phyloP scores from a whole-genome alignment of 2,888 invertebrate species.

The Unio pictorum region DNA sequence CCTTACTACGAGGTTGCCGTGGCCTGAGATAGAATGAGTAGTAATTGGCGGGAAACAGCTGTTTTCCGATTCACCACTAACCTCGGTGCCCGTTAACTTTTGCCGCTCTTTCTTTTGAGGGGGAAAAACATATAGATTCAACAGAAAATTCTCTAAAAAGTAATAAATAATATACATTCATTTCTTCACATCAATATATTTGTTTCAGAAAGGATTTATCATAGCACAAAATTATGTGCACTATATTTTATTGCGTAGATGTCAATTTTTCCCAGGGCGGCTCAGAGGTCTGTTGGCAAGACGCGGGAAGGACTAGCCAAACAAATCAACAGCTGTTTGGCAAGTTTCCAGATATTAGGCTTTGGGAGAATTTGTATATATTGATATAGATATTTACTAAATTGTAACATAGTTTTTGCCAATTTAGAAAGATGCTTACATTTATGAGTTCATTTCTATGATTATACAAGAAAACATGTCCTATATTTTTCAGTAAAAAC shows the following conservation, averaged over 20 bases:
- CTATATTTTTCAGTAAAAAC: background rate
- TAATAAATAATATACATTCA: no score
- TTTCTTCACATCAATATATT: background rate
- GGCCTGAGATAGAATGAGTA: conserved; percentile 65
- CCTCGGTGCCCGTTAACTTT: conserved; percentile 18
- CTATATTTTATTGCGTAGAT: conserved; percentile 47
- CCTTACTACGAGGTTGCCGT: conserved; percentile 56
- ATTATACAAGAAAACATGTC: background rate
- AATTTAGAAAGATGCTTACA: background rate
- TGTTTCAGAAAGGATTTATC: background rate
- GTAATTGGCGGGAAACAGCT: conserved; percentile 70
- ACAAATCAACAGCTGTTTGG: conserved; percentile 65
- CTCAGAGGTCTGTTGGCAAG: conserved; percentile 58
- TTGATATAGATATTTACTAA: conserved; percentile 1
- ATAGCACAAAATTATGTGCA: conserved; percentile 10
- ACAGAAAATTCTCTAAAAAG: background rate
- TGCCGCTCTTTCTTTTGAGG: conserved; percentile 19
- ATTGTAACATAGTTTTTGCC: background rate
- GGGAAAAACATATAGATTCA: background rate
- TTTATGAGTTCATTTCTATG: background rate
- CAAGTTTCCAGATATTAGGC: conserved; percentile 38
- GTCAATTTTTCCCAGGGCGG: conserved; percentile 36
- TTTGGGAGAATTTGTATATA: conserved; percentile 55
- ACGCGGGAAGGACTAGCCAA: conserved; percentile 68
- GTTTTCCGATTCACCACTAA: conserved; percentile 59